Percentiles rank a stretch among this genome's conserved stretches.
phyloP scores from a whole-genome alignment of 2,113 vertebrate genomes.

The Psilopsiagon aymara region DNA sequence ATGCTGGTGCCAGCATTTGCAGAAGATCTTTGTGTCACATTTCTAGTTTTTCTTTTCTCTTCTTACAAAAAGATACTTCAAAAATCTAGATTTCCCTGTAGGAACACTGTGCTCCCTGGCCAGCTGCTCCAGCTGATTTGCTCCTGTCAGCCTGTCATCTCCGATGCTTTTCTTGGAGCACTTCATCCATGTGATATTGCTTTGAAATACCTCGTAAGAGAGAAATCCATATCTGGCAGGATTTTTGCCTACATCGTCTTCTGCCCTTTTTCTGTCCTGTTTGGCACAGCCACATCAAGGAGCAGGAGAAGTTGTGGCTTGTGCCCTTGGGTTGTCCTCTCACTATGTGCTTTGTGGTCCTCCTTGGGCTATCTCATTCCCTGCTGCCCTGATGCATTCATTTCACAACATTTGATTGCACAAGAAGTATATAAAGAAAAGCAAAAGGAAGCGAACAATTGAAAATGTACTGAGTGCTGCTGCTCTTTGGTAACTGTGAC shows the following conservation, averaged over 20 bases:
- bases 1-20: background rate
- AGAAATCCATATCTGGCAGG: background rate
- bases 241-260: background rate
- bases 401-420: background rate
- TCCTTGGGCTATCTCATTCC: background rate
- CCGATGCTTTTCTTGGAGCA: background rate
- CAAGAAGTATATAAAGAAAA: background rate
- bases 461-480: rapidly evolving
- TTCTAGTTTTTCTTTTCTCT: background rate
- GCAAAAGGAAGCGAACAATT: background rate
- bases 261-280: background rate
- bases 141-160: background rate
- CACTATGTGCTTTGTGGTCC: background rate
- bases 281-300: background rate
- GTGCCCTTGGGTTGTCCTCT: background rate
- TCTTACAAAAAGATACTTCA: background rate
- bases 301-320: background rate
- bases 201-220: background rate
- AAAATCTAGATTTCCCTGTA: background rate
- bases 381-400: background rate
- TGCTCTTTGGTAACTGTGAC: background rate
- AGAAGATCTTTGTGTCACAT: background rate
- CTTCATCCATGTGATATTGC: background rate
- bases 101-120: background rate
- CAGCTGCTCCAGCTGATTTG: constrained; percentile 11